phyloP scores from a whole-genome alignment of 1,140 invertebrate species.

The Odontomachus brunneus region DNA sequence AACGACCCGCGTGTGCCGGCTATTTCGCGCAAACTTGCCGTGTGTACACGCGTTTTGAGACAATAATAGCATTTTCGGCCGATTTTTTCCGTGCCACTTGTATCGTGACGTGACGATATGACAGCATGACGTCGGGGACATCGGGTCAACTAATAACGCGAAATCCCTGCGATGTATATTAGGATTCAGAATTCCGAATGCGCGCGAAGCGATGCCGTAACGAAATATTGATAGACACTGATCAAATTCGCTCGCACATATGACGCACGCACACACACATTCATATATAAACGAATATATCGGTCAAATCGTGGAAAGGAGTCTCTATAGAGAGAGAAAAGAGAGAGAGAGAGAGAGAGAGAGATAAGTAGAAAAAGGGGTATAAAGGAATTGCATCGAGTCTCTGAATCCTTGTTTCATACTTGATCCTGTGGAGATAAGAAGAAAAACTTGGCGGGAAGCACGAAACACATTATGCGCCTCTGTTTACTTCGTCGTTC shows the following conservation, averaged over 20 bases:
- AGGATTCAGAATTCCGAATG: not conserved
- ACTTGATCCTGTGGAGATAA: conserved; percentile 23
- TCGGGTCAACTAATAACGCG: not conserved
- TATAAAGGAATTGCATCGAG: not conserved
- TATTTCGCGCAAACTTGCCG: conserved; percentile 6
- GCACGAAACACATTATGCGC: conserved; percentile 52
- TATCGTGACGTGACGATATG: conserved; percentile 1
- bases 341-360: no score
- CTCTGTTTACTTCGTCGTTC: conserved; percentile 46
- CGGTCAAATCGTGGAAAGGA: no score
- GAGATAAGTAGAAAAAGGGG: not conserved
- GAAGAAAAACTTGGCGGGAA: conserved; percentile 43
- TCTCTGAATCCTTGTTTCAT: conserved; percentile 19
- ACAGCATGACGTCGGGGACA: not conserved
- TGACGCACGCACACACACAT: no score
- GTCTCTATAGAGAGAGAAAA: no score
- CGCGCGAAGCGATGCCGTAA: not conserved
- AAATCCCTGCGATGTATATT: not conserved
- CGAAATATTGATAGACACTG: not conserved
- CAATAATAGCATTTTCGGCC: conserved; percentile 1
- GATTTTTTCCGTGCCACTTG: not conserved
- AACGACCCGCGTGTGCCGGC: no score
- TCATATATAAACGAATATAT: not conserved
- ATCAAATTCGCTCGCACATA: not conserved
- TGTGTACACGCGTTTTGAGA: no score